Evolutionary conservation across 2,113 vertebrate genomes (phyloP).

Genomic region (Neotragus moschatus): DNA sequence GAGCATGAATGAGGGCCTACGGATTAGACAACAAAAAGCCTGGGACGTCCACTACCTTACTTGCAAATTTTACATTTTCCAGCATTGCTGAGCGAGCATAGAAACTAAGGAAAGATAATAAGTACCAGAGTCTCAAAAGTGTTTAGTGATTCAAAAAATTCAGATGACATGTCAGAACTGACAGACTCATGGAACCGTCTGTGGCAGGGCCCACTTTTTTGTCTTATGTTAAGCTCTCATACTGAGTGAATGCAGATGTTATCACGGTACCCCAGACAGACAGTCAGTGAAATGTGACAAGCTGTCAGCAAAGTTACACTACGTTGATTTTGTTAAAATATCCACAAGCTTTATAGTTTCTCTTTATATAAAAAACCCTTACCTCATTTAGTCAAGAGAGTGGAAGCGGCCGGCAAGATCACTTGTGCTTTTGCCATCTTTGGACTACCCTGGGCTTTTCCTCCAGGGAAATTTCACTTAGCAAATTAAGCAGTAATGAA

Average conservation of each 20-base stretch:
- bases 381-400: constrained; percentile 47
- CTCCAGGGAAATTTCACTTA: constrained; percentile 67
- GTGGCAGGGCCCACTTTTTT: constrained; percentile 87
- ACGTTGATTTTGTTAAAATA: constrained; percentile 86
- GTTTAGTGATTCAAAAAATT: constrained; percentile 92
- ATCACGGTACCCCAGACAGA: constrained; percentile 88
- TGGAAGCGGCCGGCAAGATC: neutral
- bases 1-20: constrained; percentile 87
- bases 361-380: constrained; percentile 62
- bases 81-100: constrained; percentile 80
- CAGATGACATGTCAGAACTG: constrained; percentile 90
- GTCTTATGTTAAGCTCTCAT: constrained; percentile 90
- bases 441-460: constrained; percentile 6
- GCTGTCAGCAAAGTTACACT: constrained; percentile 89
- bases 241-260: constrained; percentile 99
- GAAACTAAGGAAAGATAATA: constrained; percentile 88
- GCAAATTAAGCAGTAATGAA: constrained; percentile 64
- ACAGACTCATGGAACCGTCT: constrained; percentile 88
- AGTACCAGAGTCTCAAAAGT: constrained; percentile 88
- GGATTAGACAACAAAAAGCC: constrained; percentile 89
- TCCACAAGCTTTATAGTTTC: constrained; percentile 79
- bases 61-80: constrained; percentile 88
- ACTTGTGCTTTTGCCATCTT: constrained; percentile 42
- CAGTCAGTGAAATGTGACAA: constrained; percentile 89
- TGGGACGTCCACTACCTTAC: constrained; percentile 84